Evolutionary conservation across 2,113 vertebrate species (phyloP), one percentile per base, ranked within the genome.

Genomic region (Melanerpes aurifrons): DNA sequence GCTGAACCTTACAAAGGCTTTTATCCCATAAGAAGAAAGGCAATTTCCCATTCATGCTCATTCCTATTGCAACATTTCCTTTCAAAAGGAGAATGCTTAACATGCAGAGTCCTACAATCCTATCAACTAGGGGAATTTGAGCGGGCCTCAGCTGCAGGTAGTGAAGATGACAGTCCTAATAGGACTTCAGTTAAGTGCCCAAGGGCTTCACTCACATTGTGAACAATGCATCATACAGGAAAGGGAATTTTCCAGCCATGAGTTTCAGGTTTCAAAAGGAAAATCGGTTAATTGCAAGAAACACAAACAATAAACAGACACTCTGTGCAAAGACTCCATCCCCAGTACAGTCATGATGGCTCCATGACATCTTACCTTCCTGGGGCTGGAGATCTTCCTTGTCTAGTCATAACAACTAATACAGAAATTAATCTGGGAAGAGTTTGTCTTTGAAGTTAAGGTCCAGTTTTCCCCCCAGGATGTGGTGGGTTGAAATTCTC

Each of bases 341-440:
- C 67, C 25, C 64, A 71, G 58, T 17, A 73, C 9, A 58, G 61
- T 82, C 53, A 35, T 66, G 66, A 90, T 35, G 45, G 25, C 28
- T 92, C 56, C 56, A 50, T 63, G 67, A 95, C 10, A 31, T 96
- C 77, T 92, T 94, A 90, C 35, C 77, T 95, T 89, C 26, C 76
- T 82, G 31, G 79, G 4, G 16, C 75, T 56, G 45, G 68, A 86
- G 85, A 70, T 16, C 24, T 87, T 95, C 86, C 72, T 96, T 89
- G 81, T 87, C 73, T 89, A 53, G 63, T 84, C 72, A 86, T 66
- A 82, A 71, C 73, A 87, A 82, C 61, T 90, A 89, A 96, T 26
- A 87, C 2, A 80, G 57, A 94, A 96, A 79, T 15, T 62, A 48
- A 53, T 61, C 21, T 47, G 22, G 70, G 50, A 93, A 90, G 78